Conservation (phyloP, 2,113 vertebrate species). For the Eupsittula cactorum region DNA sequence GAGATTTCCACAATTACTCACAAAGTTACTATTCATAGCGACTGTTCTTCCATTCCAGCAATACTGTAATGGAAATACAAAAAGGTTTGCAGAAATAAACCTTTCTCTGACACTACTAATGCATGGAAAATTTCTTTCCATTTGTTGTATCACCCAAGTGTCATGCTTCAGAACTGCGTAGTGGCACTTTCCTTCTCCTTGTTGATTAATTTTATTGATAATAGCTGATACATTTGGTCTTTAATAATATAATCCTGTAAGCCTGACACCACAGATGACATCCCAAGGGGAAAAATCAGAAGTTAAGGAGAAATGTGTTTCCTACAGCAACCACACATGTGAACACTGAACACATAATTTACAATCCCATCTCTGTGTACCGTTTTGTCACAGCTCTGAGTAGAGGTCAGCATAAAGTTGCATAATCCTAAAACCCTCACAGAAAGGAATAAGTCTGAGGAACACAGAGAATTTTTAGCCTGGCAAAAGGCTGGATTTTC, state of each 20-base stretch:
- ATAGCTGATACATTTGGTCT: background rate
- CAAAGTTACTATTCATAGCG: background rate
- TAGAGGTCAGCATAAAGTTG: background rate
- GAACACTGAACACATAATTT: background rate
- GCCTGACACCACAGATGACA: background rate
- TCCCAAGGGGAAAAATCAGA: background rate
- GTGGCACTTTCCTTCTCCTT: background rate
- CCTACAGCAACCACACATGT: accelerated
- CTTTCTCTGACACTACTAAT: background rate
- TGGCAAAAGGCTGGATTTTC: background rate
- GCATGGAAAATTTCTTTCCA: background rate
- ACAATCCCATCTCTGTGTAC: background rate
- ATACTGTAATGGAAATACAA: background rate
- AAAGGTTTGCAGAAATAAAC: background rate
- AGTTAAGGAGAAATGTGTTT: background rate
- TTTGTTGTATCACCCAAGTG: background rate
- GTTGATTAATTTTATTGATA: background rate
- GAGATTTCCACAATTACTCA: background rate
- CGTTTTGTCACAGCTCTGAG: background rate
- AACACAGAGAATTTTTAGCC: background rate
- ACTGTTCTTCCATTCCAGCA: background rate
- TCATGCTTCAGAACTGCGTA: background rate
- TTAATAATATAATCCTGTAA: background rate
- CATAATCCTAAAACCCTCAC: background rate
- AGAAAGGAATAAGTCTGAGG: background rate